Evolutionary conservation across 2,888 invertebrate species (phyloP), one percentile per base, ranked within the genome.

Genomic region (Agrotis exclamationis): DNA sequence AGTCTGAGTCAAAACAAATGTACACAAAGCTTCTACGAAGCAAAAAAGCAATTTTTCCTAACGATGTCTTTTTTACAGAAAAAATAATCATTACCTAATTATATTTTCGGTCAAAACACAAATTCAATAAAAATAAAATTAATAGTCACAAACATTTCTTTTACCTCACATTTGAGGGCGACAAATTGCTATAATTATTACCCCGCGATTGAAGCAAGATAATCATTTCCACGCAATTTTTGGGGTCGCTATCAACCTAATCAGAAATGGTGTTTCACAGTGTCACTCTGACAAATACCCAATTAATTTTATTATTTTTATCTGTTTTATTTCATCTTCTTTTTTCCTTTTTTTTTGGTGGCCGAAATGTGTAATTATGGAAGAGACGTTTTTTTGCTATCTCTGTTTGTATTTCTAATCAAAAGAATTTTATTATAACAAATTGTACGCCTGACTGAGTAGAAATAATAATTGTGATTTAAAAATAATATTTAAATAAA

Each of bases 141-240:
- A 80, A 85, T 79, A 79, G 74, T 70, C 65, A 64, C 72, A 75
- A 39, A 84, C 76, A 66, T 78, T 77, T 66, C 50, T 64, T 73
- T 80, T 82, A 83, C 82, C 78, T 71, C 81, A 80, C 80, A 85
- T 86, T 81, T 82, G 85, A 86, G 87, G 88, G 88, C 86, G 90
- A 92, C 92, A 93, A 94, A 94, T 94, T 92, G 93, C 90, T 86
- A 82, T 94, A 93, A 94, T 94, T 93, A 93, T 90, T 91, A 89
- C 87, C 90, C 90, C 86, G 81, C 85, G 82, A 84, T 83, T 75
- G 79, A 78, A 68, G 60, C 51, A 79, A 89, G 92, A 93, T 92
- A 92, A 91, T 89, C 84, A 89, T 90, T 91, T 91, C 86, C 87
- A 90, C 88, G 89, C 88, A 90, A 92, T 91, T 91, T 84, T 80